Base-by-base conservation (phyloP, 2,888 invertebrate species). In the Netelia fuscicornis region DNA sequence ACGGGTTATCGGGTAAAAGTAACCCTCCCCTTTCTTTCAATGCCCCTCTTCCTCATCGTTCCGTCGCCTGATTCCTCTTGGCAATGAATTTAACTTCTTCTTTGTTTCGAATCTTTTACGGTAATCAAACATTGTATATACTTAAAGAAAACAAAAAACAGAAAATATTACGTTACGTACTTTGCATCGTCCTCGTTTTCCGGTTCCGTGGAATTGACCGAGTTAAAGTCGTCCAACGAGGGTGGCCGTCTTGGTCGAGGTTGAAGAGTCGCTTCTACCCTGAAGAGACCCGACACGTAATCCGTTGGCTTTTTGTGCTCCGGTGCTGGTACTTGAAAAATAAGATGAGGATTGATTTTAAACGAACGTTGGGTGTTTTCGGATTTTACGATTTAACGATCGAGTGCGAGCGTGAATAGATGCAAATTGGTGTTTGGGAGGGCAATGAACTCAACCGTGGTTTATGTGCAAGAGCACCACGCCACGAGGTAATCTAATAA, bases 271-370 rank as follows among this genome's bases (percentile, higher is more conserved):
- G 95, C 94, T 89, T 96, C 95, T 86, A 95, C 94, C 90, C 95
- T 95, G 92, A 96, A 96, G 86, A 97, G 92, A 74, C 96, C 96
- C 88, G 95, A 94, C 89, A 97, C 96, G 92, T 96, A 97, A 92
- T 96, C 96, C 86, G 96, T 96, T 64, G 96, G 95, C 89, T 96
- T 96, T 92, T 96, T 96, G 90, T 96, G 95, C 89, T 96, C 96
- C 56, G 96, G 95, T 83, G 95, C 95, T 91, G 96, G 96, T 91
- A 95, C 96, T 96, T 92, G 76, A 86, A 87, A 83, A 67, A 85
- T 83, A 77, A 86, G 81, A 37, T 17, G 67, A 72, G 20, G 17
- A 60, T 11, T 23, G 56, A 71, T 58, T 42, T 44, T 60, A 9
- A 25, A 25, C 54, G 9, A 25, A 70, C 25, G 25, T 25, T 48